phyloP scores from a whole-genome alignment of 2,797 vertebrate species.

The Coregonus ussuriensis region DNA sequence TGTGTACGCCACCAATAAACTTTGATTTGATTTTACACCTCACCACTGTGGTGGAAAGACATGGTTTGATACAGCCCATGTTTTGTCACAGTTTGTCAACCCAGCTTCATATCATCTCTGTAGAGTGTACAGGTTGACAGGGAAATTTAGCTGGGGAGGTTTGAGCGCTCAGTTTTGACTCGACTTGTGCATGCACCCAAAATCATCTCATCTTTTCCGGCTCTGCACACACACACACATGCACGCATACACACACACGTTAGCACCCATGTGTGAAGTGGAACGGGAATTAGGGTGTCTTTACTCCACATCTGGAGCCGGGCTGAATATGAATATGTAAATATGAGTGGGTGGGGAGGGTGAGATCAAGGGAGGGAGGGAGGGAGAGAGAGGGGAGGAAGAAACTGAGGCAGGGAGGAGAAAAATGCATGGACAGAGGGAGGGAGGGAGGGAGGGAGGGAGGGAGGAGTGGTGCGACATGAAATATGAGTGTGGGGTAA shows the following conservation, averaged over 20 bases:
- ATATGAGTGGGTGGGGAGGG: too few species aligned
- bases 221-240: background rate
- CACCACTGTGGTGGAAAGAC: background rate
- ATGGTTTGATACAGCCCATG: background rate
- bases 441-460: slow-evolving; percentile 11
- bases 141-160: background rate
- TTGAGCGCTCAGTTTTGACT: background rate
- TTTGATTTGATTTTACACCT: too few species aligned
- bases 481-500: slow-evolving; percentile 47
- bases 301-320: slow-evolving; percentile 19
- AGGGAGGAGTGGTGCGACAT: slow-evolving; percentile 25
- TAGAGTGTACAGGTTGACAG: background rate
- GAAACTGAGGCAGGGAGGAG: background rate
- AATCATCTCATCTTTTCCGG: slow-evolving; percentile 2
- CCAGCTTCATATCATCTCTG: background rate
- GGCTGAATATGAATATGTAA: slow-evolving; percentile 10
- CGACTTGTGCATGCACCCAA: background rate
- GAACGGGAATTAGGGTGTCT: slow-evolving; percentile 31
- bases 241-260: background rate
- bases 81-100: background rate
- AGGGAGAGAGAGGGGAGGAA: background rate
- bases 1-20: background rate
- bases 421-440: background rate
- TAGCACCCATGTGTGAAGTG: slow-evolving; percentile 23
- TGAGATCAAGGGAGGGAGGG: background rate